Base-by-base conservation (phyloP, 2,888 invertebrate genomes). In the Cryptosula pallasiana region DNA sequence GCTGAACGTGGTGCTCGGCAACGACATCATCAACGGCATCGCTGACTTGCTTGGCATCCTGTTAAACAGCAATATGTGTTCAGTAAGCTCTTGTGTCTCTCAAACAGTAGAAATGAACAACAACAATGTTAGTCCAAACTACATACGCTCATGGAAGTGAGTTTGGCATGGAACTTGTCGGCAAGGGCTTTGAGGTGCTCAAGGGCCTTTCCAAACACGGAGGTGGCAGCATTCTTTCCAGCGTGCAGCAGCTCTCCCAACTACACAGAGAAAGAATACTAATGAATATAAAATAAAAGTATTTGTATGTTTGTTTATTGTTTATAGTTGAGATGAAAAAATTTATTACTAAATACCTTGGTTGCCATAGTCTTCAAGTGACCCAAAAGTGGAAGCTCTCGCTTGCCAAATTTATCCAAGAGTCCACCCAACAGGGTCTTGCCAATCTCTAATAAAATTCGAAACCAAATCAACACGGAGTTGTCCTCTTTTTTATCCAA, bases 11-110 rank as follows among this genome's bases (percentile, higher is more conserved):
- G 63, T 63, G 63, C 13, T 25, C 63, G n/a, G 27, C 63, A 3
- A 63, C 63, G n/a, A 32, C 32, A 34, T 27, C 63, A 34, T 63
- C 63, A 34, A 63, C 63, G 27, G 63, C 63, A 2, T 63, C 27
- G 5, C 32, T 63, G 29, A n/a, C 32, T 5, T 63, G 29, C 13
- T 63, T 5, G 32, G 32, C 63, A 63, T 57, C 57, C 16, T 57
- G 5, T 9, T n/a, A 9, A 13, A 23, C 5, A 57, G 57, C 57
- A 57, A 23, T 9, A 9, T 45, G 45, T 45, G 45, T 45, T n/a
- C n/a, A n/a, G n/a, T n/a, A n/a, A n/a, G n/a, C n/a, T n/a, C n/a
- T n/a, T n/a, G n/a, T n/a, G n/a, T n/a, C n/a, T n/a, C n/a, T n/a
- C n/a, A n/a, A n/a, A n/a, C n/a, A n/a, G n/a, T n/a, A n/a, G n/a